Evolutionary conservation across 2,113 vertebrate species (phyloP).

Genomic region (Chamaea fasciata): DNA sequence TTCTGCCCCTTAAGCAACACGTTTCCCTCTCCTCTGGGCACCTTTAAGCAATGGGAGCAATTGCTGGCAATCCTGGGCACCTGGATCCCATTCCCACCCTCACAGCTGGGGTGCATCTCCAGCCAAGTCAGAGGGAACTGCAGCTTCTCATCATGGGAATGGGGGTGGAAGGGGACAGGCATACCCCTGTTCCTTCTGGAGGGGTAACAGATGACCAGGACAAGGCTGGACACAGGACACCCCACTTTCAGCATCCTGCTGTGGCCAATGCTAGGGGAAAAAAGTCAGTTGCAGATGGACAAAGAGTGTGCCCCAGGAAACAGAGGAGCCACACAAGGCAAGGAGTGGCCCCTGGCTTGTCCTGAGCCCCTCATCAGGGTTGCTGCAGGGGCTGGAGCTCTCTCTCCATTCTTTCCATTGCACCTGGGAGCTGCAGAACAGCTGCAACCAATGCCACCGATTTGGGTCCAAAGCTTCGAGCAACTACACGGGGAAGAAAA

Average conservation of each 20-base stretch:
- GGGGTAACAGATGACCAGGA: accelerated
- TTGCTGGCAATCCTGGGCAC: neutral
- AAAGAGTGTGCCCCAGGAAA: neutral
- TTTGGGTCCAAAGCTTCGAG: neutral
- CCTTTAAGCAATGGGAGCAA: neutral
- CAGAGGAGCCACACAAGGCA: neutral
- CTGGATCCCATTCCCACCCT: neutral
- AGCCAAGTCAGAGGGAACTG: neutral
- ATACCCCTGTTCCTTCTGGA: neutral
- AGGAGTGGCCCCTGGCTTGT: neutral
- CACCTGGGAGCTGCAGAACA: neutral
- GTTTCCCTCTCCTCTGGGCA: neutral
- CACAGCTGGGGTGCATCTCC: neutral
- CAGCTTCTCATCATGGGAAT: neutral
- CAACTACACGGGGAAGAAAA: neutral
- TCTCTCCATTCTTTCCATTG: neutral
- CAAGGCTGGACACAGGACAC: neutral
- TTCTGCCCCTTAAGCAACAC: neutral
- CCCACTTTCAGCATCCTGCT: neutral
- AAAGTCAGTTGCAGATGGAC: neutral
- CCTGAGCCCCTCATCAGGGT: neutral
- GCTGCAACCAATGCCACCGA: accelerated
- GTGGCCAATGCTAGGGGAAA: neutral
- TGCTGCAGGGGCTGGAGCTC: neutral
- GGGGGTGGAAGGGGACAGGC: neutral